Percentiles rank a stretch among this genome's conserved stretches.
phyloP scores from a whole-genome alignment of 2,797 vertebrate species.

The Tragelaphus eurycerus region DNA sequence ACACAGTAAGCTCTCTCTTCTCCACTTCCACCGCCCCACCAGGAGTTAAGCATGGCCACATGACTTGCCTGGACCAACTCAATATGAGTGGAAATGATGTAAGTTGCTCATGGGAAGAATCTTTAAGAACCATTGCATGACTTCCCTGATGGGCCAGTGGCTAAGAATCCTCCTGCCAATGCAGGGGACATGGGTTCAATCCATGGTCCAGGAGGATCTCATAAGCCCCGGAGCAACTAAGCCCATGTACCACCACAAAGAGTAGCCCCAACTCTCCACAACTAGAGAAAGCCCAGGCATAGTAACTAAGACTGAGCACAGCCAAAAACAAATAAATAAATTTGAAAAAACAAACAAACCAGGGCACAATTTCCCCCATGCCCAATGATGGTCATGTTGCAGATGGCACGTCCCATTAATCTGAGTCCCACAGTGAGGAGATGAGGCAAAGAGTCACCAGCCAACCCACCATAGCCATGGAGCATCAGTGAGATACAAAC shows the following conservation, averaged over 20 bases:
- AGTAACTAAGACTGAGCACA: rapidly evolving
- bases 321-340: neutral
- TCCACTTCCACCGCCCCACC: rapidly evolving
- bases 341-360: neutral
- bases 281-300: neutral
- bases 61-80: neutral
- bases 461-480: rapidly evolving
- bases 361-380: rapidly evolving
- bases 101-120: neutral
- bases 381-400: rapidly evolving
- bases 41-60: rapidly evolving
- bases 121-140: neutral
- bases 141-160: neutral
- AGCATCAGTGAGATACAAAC: rapidly evolving
- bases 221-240: neutral
- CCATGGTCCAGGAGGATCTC: rapidly evolving
- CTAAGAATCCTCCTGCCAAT: neutral
- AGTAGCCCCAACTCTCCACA: neutral
- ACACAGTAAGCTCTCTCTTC: too few species aligned
- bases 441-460: rapidly evolving
- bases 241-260: neutral
- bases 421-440: neutral
- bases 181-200: neutral
- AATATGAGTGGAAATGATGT: too few species aligned
- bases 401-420: rapidly evolving